Percentiles rank a stretch among this genome's conserved stretches.
Evolutionary conservation across 2,888 invertebrate genomes (phyloP).

Genomic region (Peribatodes rhomboidaria): DNA sequence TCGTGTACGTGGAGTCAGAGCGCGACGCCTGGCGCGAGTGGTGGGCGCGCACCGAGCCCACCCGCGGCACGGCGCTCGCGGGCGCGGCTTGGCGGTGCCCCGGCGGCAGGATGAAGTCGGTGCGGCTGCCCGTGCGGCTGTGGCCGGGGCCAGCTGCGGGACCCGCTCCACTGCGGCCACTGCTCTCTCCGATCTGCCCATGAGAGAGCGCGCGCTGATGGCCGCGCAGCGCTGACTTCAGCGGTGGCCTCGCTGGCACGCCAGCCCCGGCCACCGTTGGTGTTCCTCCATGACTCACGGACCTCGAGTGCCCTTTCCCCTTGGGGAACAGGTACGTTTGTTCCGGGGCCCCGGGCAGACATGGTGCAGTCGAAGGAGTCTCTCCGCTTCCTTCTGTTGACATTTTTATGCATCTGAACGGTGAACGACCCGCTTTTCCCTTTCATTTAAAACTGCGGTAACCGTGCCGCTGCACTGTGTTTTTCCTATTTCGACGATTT

Average conservation of each 20-base stretch:
- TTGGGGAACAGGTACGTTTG: conserved; percentile 84
- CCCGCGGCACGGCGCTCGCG: conserved; percentile 75
- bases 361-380: conserved; percentile 81
- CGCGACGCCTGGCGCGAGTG: conserved; percentile 96
- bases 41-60: conserved; percentile 83
- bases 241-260: conserved; percentile 88
- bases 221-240: conserved; percentile 91
- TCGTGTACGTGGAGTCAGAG: conserved; percentile 95
- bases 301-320: conserved; percentile 90
- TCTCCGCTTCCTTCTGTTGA: conserved; percentile 89
- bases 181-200: conserved; percentile 92
- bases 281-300: conserved; percentile 94
- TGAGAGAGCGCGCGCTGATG: conserved; percentile 95
- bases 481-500: conserved; percentile 51
- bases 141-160: conserved; percentile 86
- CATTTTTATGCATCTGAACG: conserved; percentile 89
- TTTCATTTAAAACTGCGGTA: conserved; percentile 79
- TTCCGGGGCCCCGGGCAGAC: conserved; percentile 83
- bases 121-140: conserved; percentile 93
- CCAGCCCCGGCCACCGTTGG: conserved; percentile 79
- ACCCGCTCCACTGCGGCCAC: conserved; percentile 57
- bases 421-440: conserved; percentile 68
- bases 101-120: conserved; percentile 95
- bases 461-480: conserved; percentile 59
- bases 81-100: conserved; percentile 90